Conservation (phyloP, 2,797 vertebrate genomes). For the Sebastes itinus region DNA sequence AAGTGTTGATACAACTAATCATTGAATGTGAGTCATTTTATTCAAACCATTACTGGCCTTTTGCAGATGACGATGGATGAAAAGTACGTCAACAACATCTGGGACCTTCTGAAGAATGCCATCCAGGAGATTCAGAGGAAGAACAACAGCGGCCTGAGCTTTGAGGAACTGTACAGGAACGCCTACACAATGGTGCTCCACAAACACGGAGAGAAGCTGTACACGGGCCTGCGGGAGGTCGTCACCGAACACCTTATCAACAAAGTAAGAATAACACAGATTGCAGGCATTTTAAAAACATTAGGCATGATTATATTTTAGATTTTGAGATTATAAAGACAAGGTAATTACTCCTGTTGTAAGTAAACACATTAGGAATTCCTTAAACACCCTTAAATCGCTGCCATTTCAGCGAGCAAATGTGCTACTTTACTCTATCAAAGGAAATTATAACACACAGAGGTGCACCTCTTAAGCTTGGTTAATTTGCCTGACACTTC, state of each 20-base stretch:
- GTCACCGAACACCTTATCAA: conserved; percentile 99
- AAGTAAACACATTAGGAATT: not conserved
- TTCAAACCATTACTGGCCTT: not conserved
- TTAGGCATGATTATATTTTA: not conserved
- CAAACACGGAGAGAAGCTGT: conserved; percentile 98
- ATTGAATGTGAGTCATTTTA: not conserved
- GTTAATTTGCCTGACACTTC: not conserved
- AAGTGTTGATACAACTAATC: not conserved
- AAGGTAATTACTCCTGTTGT: not conserved
- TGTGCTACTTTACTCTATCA: not conserved
- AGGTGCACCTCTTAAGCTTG: not conserved
- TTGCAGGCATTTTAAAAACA: not conserved
- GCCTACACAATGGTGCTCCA: conserved; percentile 99
- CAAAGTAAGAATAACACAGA: conserved; percentile 85
- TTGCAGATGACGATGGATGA: conserved; percentile 99
- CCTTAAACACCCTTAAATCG: not conserved
- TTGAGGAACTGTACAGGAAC: conserved; percentile 98
- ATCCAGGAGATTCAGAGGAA: conserved; percentile 99
- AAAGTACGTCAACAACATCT: conserved; percentile 99
- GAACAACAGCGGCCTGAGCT: conserved; percentile 98
- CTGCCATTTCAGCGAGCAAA: not conserved
- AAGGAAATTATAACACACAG: not conserved
- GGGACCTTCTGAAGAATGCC: conserved; percentile 98
- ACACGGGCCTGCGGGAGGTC: conserved; percentile 97
- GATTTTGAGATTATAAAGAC: not conserved